phyloP scores from a whole-genome alignment of 2,113 vertebrate genomes.

The Antechinus flavipes region DNA sequence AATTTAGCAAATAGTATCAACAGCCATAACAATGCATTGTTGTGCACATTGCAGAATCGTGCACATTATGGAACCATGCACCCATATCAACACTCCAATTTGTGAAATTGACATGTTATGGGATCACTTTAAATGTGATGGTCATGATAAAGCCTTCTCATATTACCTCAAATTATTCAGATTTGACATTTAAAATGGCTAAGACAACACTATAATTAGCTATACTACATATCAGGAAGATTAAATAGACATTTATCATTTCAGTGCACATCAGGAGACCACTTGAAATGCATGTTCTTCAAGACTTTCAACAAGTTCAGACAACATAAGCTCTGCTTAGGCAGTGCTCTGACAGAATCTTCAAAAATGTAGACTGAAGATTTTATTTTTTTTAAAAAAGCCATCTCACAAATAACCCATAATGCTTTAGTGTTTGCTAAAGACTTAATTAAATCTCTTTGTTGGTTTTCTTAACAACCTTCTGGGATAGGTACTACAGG shows the following conservation, averaged over 20 bases:
- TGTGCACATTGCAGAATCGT: background rate
- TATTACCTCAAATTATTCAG: background rate
- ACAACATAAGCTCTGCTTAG: background rate
- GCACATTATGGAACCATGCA: background rate
- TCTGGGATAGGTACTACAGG: too few relatives aligned
- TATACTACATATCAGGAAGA: background rate
- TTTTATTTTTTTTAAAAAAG: too few relatives aligned
- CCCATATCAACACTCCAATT: background rate
- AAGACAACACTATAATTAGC: background rate
- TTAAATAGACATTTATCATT: background rate
- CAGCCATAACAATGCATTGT: background rate
- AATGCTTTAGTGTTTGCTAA: too few relatives aligned
- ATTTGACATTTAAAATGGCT: background rate
- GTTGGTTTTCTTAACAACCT: too few relatives aligned
- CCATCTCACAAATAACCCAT: too few relatives aligned
- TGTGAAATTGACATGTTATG: background rate
- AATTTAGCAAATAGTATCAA: background rate
- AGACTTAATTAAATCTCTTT: too few relatives aligned
- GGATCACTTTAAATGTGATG: background rate
- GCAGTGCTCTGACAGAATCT: too few relatives aligned
- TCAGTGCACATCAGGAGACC: too few relatives aligned
- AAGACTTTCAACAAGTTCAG: background rate
- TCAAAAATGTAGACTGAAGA: too few relatives aligned
- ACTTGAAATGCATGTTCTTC: background rate
- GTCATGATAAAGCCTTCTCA: background rate